Evolutionary conservation across 1,140 invertebrate species (phyloP), one percentile per base, ranked within the genome.

Genomic region (Epicauta chinensis): DNA sequence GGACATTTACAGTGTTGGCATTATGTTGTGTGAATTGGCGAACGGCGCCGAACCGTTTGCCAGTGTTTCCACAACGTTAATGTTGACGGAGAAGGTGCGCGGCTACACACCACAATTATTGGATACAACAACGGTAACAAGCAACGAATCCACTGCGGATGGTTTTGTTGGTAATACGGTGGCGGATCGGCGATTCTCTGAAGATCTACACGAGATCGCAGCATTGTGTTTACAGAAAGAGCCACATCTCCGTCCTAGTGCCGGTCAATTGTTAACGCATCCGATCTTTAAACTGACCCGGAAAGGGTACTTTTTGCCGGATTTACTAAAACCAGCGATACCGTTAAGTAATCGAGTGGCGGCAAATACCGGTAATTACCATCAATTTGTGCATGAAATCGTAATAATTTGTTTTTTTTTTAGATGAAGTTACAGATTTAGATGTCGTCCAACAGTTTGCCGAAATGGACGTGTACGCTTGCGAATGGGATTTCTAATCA

Each of bases 1-100:
- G 2, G 93, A 96, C 71, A 84, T 93, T 17, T 95, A 96, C 63
- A 94, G 91, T 58, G 57, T 94, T 40, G 93, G 93, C 30, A 87
- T 95, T 51, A 79, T 87, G 11, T 81, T 86, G 32, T 95, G 91
- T 74, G 92, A 95, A 74, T 68, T 96, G 55, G 91, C 84, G 16
- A 96, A 95, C 75, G 91, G 92, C 0, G 77, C 84, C 38, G 85
- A 89, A 61, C 92, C 92, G 1, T 96, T 91, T 74, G 78, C 80
- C 15, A 86, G 89, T 60, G 82, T 90, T 61, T 77, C 84, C 15
- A 82, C 83, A 23, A 93, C 90, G 0, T 77, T 93, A 58, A 93
- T 95, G 89, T 76, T 93, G 39, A 84, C 89, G 2, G 90, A 93
- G 72, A 96, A 94, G 73, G 77, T 94, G 7, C 77, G 86, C 46